These are phyloP conservation scores for Sitta europaea DNA, from an alignment of 2,113 vertebrate species.

Conservation along the genomic window DNA sequence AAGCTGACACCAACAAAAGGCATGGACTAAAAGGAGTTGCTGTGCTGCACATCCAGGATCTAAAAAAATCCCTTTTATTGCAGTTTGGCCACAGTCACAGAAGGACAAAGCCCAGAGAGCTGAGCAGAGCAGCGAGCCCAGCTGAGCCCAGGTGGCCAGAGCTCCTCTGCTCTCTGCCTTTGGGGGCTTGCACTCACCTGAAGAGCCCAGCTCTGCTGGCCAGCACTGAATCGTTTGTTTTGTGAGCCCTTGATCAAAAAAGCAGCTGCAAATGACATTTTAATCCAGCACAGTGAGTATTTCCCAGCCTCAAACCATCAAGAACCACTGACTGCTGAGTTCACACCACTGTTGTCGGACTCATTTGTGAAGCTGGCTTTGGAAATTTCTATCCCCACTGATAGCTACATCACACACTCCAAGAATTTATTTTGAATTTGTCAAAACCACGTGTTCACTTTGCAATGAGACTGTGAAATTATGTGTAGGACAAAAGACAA, in stretches of 20 bases:
- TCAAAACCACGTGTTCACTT: background rate
- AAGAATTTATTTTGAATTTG: background rate
- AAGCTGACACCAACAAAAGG: background rate
- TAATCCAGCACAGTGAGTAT: background rate
- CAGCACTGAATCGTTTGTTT: background rate
- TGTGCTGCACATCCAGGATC: background rate
- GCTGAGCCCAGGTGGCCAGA: accelerated
- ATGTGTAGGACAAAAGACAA: background rate
- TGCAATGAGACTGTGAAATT: background rate
- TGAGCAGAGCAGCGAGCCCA: background rate
- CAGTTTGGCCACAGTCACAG: accelerated
- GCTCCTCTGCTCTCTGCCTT: background rate
- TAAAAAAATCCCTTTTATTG: background rate
- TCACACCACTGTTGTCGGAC: background rate
- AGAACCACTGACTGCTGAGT: background rate
- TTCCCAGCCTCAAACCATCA: background rate
- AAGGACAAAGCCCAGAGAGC: background rate
- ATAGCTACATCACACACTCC: accelerated
- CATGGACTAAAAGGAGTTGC: accelerated
- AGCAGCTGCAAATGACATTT: background rate
- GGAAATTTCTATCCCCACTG: background rate
- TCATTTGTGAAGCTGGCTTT: background rate
- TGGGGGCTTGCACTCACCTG: background rate
- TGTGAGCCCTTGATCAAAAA: background rate
- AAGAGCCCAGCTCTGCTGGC: background rate